A percentile compares a stretch with the other conserved stretches of the same genome.
These are phyloP conservation scores for Cotesia glomerata DNA, from an alignment of 1,140 invertebrate genomes.

Conservation along the genomic window DNA sequence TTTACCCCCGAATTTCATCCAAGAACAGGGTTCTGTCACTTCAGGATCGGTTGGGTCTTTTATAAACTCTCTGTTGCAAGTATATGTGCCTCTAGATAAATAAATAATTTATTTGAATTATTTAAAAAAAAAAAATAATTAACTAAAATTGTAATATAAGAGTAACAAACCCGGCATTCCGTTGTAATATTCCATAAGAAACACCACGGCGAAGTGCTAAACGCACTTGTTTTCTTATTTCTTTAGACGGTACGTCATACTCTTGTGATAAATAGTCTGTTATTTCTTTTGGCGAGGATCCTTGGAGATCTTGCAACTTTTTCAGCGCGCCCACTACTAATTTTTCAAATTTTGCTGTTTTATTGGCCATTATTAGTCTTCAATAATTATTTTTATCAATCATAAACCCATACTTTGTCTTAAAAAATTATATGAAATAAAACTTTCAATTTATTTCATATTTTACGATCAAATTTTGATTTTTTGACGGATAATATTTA, in stretches of 20 bases:
- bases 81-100: background rate
- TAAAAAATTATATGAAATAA: no score
- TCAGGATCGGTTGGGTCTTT: background rate
- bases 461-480: no score
- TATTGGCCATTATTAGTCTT: slow-evolving; percentile 29
- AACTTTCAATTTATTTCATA: no score
- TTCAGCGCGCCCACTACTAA: slow-evolving; percentile 55
- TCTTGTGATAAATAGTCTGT: slow-evolving; percentile 53
- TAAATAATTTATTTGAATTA: background rate
- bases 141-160: no score
- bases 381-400: background rate
- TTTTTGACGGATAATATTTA: no score
- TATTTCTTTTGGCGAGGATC: slow-evolving; percentile 55
- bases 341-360: slow-evolving; percentile 46
- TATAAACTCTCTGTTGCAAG: background rate
- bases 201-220: slow-evolving; percentile 50
- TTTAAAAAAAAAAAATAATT: background rate
- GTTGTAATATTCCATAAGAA: slow-evolving; percentile 51
- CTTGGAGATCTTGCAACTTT: slow-evolving; percentile 49
- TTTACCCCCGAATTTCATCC: background rate
- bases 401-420: background rate
- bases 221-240: slow-evolving; percentile 46
- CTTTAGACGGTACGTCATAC: slow-evolving; percentile 43
- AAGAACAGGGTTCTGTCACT: slow-evolving; percentile 5
- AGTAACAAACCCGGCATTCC: slow-evolving; percentile 40